These are phyloP conservation scores for Haemorhous mexicanus DNA, from an alignment of 2,113 vertebrate species.

Conservation along the genomic window DNA sequence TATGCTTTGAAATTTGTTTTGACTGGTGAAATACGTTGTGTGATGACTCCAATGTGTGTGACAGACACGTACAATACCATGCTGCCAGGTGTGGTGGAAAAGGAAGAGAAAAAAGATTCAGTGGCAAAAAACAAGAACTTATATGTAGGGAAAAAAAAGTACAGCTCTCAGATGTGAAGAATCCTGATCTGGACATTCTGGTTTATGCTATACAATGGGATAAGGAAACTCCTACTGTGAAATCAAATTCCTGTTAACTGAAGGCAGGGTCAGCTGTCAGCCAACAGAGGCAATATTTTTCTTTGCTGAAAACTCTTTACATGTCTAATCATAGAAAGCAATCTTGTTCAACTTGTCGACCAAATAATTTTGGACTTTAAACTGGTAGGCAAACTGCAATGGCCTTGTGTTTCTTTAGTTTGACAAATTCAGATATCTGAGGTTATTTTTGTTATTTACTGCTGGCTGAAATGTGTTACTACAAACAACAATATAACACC, in stretches of 20 bases:
- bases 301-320: neutral
- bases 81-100: neutral
- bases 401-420: neutral
- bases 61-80: neutral
- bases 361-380: neutral
- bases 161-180: neutral
- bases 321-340: neutral
- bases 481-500: neutral
- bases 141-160: neutral
- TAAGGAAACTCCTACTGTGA: neutral
- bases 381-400: neutral
- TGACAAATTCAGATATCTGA: neutral
- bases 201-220: neutral
- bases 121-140: neutral
- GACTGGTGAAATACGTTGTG: neutral
- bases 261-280: neutral
- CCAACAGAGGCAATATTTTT: neutral
- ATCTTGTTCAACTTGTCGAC: neutral
- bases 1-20: slow-evolving; percentile 19
- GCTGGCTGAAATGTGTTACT: neutral
- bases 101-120: neutral
- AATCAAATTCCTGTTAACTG: neutral
- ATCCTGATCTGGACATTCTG: neutral
- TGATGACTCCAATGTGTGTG: neutral
- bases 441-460: neutral